Evolutionary conservation across 2,113 vertebrate species (phyloP).

Genomic region (Diadophis punctatus): DNA sequence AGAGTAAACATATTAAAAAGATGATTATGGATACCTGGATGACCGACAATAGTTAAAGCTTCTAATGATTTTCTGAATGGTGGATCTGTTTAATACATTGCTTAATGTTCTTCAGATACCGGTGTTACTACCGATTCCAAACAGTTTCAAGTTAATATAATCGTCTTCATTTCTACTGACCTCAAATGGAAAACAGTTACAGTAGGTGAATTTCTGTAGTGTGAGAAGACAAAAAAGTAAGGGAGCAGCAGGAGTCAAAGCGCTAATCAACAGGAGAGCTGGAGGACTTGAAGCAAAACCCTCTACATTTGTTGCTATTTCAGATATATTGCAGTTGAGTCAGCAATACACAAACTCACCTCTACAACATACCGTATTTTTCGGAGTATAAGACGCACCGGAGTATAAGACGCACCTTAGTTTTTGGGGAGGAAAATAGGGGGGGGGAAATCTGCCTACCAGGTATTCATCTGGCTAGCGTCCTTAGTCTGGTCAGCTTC

Average conservation of each 20-base stretch:
- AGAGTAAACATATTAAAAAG: neutral
- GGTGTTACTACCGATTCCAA: neutral
- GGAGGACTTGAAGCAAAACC: neutral
- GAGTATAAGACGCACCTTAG: too few relatives aligned
- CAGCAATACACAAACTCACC: neutral
- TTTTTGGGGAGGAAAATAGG: too few relatives aligned
- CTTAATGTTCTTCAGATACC: neutral
- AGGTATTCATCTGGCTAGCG: too few relatives aligned
- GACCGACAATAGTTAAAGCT: neutral
- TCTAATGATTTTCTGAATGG: neutral
- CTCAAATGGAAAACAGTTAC: neutral
- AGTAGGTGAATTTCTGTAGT: neutral
- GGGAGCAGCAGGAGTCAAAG: neutral
- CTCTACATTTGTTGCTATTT: neutral
- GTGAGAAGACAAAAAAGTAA: neutral
- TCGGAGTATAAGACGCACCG: too few relatives aligned
- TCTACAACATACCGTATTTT: neutral
- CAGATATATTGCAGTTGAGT: neutral
- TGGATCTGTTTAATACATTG: neutral
- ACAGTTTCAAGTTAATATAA: neutral
- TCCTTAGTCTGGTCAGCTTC: too few relatives aligned
- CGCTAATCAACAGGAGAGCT: neutral
- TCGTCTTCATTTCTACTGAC: neutral
- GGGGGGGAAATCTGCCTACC: too few relatives aligned
- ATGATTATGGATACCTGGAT: neutral